These are phyloP conservation scores for Umimayanthus chanpuru DNA, from an alignment of 92 coral and sea anemone genomes.

Conservation along the genomic window DNA sequence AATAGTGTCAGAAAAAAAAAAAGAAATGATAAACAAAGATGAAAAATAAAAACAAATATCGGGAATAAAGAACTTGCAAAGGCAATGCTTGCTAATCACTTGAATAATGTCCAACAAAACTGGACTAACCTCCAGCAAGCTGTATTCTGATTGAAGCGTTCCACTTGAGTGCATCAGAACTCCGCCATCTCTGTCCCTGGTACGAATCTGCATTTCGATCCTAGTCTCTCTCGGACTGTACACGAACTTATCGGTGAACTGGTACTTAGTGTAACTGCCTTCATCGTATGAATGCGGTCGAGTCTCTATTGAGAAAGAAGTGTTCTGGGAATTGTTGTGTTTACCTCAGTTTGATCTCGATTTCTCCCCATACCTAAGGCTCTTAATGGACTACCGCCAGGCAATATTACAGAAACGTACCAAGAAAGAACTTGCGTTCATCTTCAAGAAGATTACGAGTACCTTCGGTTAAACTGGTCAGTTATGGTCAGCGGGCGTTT, in stretches of 20 bases:
- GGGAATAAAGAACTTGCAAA: neutral
- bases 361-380: too few relatives aligned
- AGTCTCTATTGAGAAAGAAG: conserved; percentile 49
- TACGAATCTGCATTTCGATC: conserved; percentile 82
- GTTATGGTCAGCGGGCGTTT: too few relatives aligned
- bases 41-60: neutral
- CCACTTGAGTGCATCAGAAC: conserved; percentile 74
- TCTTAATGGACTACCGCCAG: too few relatives aligned
- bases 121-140: conserved; percentile 61
- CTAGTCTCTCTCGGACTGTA: conserved; percentile 86
- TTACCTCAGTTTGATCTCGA: neutral
- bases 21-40: neutral
- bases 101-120: neutral
- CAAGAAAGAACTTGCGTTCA: too few relatives aligned
- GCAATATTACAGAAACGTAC: too few relatives aligned
- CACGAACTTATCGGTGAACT: conserved; percentile 55
- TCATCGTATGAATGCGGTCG: conserved; percentile 64
- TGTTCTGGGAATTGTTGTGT: neutral
- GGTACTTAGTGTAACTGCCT: conserved; percentile 66
- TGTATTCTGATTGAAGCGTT: conserved; percentile 59
- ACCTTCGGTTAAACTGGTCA: too few relatives aligned
- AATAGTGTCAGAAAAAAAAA: neutral
- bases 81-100: neutral
- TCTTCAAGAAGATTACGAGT: too few relatives aligned
- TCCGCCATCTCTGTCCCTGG: conserved; percentile 91